These are phyloP conservation scores for Acropora yongei DNA, from an alignment of 64 coral and sea anemone species.

Conservation along the genomic window DNA sequence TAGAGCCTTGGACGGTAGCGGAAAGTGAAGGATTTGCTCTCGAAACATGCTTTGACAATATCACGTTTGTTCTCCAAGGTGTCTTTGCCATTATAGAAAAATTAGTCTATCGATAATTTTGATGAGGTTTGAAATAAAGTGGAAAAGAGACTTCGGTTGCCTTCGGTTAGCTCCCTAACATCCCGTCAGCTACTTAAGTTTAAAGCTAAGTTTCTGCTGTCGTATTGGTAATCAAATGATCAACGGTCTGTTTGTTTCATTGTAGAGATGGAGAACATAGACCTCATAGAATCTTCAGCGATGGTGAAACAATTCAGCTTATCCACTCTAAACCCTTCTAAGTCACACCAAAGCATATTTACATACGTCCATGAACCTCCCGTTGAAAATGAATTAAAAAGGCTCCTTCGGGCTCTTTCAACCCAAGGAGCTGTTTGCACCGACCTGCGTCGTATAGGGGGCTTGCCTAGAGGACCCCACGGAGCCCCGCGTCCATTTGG, in stretches of 20 bases:
- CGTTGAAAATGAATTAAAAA: conserved; percentile 53
- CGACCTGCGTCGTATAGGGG: conserved; percentile 73
- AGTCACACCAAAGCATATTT: conserved; percentile 21
- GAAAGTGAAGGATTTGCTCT: too few relatives aligned
- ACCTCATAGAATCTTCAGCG: background rate
- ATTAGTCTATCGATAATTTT: too few relatives aligned
- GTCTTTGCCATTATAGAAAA: too few relatives aligned
- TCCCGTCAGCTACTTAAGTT: too few relatives aligned
- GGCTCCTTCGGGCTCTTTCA: conserved; percentile 69
- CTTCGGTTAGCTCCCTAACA: too few relatives aligned
- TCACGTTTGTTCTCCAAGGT: too few relatives aligned
- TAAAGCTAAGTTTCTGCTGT: too few relatives aligned
- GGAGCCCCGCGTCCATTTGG: conserved; percentile 43
- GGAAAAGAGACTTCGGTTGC: too few relatives aligned
- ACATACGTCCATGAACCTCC: conserved; percentile 67
- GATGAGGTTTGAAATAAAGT: too few relatives aligned
- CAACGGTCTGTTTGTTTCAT: background rate
- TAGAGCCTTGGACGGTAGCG: too few relatives aligned
- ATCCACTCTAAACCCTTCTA: background rate
- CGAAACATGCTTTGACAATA: too few relatives aligned
- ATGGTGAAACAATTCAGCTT: background rate
- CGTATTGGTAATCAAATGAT: too few relatives aligned
- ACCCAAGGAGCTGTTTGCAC: conserved; percentile 77
- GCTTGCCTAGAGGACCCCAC: conserved; percentile 41
- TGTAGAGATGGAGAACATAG: background rate